Percentiles rank a stretch among this genome's conserved stretches.
These are phyloP conservation scores for Zaprionus ornatus DNA, from an alignment of 1,140 invertebrate species.

Conservation along the genomic window DNA sequence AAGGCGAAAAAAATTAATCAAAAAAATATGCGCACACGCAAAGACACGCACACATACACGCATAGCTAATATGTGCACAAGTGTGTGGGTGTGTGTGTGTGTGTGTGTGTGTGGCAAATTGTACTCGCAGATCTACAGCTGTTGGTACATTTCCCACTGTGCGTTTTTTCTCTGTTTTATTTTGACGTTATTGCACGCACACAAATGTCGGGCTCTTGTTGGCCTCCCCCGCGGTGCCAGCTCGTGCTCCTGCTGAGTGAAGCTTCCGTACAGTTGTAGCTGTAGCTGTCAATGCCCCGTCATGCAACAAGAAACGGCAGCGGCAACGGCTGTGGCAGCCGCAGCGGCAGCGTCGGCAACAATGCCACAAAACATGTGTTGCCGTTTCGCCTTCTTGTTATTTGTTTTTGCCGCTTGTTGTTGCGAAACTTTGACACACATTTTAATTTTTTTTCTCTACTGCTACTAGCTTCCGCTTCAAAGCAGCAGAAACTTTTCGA, in stretches of 20 bases:
- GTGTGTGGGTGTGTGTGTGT: slow-evolving; percentile 9
- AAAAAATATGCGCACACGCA: slow-evolving; percentile 48
- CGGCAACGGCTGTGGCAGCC: not conserved
- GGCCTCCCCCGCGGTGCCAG: not conserved
- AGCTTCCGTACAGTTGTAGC: slow-evolving; percentile 8
- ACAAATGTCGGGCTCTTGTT: slow-evolving; percentile 23
- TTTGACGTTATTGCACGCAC: slow-evolving; percentile 66
- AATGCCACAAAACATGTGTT: slow-evolving; percentile 72
- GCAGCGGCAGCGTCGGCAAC: slow-evolving; percentile 31
- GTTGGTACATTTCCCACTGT: slow-evolving; percentile 71
- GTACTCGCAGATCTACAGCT: slow-evolving; percentile 63
- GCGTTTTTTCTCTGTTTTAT: slow-evolving; percentile 48
- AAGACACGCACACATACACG: slow-evolving; percentile 13
- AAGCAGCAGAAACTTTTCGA: slow-evolving; percentile 31
- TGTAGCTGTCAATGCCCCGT: slow-evolving; percentile 64
- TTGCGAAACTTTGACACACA: slow-evolving; percentile 25
- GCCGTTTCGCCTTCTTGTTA: slow-evolving; percentile 29
- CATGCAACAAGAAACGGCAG: slow-evolving; percentile 59
- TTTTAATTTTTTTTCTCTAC: slow-evolving; percentile 16
- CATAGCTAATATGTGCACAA: slow-evolving; percentile 9
- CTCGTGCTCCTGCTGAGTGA: not conserved
- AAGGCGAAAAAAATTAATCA: slow-evolving; percentile 61
- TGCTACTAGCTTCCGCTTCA: not conserved
- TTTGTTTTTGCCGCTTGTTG: not conserved
- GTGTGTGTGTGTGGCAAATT: slow-evolving; percentile 14